Evolutionary conservation across 2,797 vertebrate species (phyloP), one percentile per base, ranked within the genome.

Genomic region (Leptodactylus fallax): DNA sequence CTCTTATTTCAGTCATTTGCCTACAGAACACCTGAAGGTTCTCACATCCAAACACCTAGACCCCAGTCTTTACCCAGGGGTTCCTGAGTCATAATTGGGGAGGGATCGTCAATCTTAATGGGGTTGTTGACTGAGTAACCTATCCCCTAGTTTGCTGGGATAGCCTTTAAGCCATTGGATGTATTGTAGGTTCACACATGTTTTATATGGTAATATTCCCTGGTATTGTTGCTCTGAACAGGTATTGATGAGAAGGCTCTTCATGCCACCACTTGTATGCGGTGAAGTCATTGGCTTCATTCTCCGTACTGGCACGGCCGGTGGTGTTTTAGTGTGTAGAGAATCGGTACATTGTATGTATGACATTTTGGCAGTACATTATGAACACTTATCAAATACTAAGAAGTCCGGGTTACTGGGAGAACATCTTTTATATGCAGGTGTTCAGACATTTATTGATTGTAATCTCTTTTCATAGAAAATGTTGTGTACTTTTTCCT

Each of bases 291-390:
- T 53, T 77, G 74, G 72, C 72, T 11, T n/a, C 21, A 0, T 9
- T 21, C 47, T 49, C 19, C 0, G 72, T 21, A 1, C 47, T 76
- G 72, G 74, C 74, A 77, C 47, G 49, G 74, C 10, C n/a, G 17
- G 3, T 47, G 45, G 72, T 51, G 72, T 12, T 76, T 76, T 53
- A 14, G 10, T 77, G 69, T 69, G 65, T 45, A 49, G 74, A 77
- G 47, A 77, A 4, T 23, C 53, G 74, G 74, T 77, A 77, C 47
- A 77, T 77, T 77, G 74, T 77, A 77, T 47, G 71, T 74, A 1
- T 53, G 74, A 77, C 74, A 77, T 77, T 21, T 77, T 77, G 74
- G 74, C 74, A 77, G 74, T 6, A 77, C 74, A 77, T 77, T 77
- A 23, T 77, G 74, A 77, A 53, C 74, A 51, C 49, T 77, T 77